Evolutionary conservation across 2,888 invertebrate species (phyloP).

Genomic region (Chymomyza fuscimana): DNA sequence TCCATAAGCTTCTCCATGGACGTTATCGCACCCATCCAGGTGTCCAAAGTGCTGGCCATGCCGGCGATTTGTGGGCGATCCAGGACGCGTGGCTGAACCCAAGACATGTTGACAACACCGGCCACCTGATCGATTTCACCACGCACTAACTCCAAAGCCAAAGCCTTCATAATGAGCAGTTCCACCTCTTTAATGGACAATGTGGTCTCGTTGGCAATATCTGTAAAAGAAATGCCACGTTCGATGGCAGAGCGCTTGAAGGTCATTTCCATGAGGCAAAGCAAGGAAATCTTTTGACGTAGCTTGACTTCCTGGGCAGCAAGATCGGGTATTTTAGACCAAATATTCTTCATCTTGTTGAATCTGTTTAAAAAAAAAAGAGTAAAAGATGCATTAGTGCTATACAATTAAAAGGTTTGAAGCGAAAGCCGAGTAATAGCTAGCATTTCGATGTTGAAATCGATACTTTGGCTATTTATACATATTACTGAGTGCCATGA

Average conservation of each 20-base stretch:
- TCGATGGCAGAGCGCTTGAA: slow-evolving; percentile 95
- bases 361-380: slow-evolving; percentile 79
- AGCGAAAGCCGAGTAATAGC: background rate
- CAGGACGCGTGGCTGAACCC: slow-evolving; percentile 89
- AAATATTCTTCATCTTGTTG: slow-evolving; percentile 84
- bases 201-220: slow-evolving; percentile 92
- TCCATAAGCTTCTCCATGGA: slow-evolving; percentile 80
- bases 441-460: too few relatives aligned
- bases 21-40: slow-evolving; percentile 79
- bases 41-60: slow-evolving; percentile 79
- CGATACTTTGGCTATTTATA: too few relatives aligned
- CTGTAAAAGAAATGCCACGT: slow-evolving; percentile 91
- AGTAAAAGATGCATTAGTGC: background rate
- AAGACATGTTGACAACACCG: slow-evolving; percentile 85
- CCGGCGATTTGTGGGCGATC: slow-evolving; percentile 80
- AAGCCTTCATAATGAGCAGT: slow-evolving; percentile 97
- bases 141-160: slow-evolving; percentile 94
- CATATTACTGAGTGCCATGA: too few relatives aligned
- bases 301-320: slow-evolving; percentile 89
- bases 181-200: slow-evolving; percentile 94
- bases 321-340: slow-evolving; percentile 91
- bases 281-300: slow-evolving; percentile 94
- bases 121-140: slow-evolving; percentile 97
- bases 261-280: slow-evolving; percentile 99
- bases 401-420: background rate